These are phyloP conservation scores for Dilophus febrilis DNA, from an alignment of 2,888 invertebrate species.

Conservation along the genomic window DNA sequence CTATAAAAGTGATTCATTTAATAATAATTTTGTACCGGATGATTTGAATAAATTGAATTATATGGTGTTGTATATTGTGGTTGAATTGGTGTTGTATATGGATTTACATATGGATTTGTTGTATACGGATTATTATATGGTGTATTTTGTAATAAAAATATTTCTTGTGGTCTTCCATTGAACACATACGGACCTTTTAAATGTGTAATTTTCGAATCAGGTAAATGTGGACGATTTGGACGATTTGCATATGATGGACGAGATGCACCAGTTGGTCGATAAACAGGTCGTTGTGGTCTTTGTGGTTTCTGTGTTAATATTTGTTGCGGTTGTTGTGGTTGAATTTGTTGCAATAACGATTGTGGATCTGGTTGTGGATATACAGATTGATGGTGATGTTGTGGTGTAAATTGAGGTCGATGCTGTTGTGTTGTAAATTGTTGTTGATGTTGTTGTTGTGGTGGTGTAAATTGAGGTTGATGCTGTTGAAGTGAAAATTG, in stretches of 20 bases:
- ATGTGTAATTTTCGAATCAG: slow-evolving; percentile 49
- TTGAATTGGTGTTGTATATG: background rate
- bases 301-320: too few relatives aligned
- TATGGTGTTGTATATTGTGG: background rate
- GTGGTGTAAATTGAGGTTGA: slow-evolving; percentile 14
- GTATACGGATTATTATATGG: slow-evolving; percentile 1
- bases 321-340: slow-evolving; percentile 11
- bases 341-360: slow-evolving; percentile 7
- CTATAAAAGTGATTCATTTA: background rate
- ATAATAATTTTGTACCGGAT: background rate
- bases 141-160: slow-evolving; percentile 16
- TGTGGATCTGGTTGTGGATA: slow-evolving; percentile 6
- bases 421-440: background rate
- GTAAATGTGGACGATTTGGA: slow-evolving; percentile 32
- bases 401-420: slow-evolving; percentile 15
- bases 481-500: slow-evolving; percentile 16
- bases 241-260: slow-evolving; percentile 7
- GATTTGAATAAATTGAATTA: background rate
- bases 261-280: too few relatives aligned
- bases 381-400: slow-evolving; percentile 14
- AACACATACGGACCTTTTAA: slow-evolving; percentile 61
- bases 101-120: background rate
- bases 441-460: slow-evolving; percentile 4
- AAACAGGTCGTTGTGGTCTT: slow-evolving; percentile 11
- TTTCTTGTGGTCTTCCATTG: slow-evolving; percentile 41